Evolutionary conservation across 2,797 vertebrate species (phyloP), one percentile per base, ranked within the genome.

Genomic region (Psittacula derbiana): DNA sequence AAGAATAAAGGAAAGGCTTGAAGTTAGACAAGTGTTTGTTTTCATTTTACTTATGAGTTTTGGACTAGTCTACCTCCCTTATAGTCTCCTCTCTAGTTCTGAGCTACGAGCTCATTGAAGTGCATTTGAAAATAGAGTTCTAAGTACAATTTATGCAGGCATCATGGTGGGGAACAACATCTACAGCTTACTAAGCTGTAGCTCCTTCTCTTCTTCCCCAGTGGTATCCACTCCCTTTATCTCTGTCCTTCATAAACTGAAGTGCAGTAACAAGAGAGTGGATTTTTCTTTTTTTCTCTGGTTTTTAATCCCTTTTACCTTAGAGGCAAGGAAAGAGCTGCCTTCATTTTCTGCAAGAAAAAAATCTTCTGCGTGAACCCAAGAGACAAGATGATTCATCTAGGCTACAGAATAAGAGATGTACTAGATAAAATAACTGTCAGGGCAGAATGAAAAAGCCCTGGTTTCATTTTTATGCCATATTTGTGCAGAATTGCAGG

Each of bases 331-430:
- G 20, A 86, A 75, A 89, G 10, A 61, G 18, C 40, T 78, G 36
- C 36, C 61, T 95, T 94, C 46, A 60, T 67, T 80, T 95, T 88
- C 60, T 92, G 33, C 16, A 88, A 79, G 72, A 73, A 92, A 94
- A 66, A 82, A 66, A 74, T 40, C 47, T 93, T 79, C 28, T 65
- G 31, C 50, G 27, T 19, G 47, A 87, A 40, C 52, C 53, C 86
- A 80, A 31, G 74, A 84, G 90, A 70, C 15, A 69, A 53, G 67
- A 92, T 50, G 30, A 91, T 57, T 81, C 44, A 75, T 50, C 20
- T 79, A 21, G 9, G 33, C 67, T 91, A 49, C 31, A 65, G 80
- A 80, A 31, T 49, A 82, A 80, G 55, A 83, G 64, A 87, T 17
- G 4, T 18, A 40, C 16, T 69, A 41, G 30, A 64, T 84, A 78